These are phyloP conservation scores for Cataglyphis albicans DNA, from an alignment of 2,888 invertebrate genomes.

Conservation along the genomic window DNA sequence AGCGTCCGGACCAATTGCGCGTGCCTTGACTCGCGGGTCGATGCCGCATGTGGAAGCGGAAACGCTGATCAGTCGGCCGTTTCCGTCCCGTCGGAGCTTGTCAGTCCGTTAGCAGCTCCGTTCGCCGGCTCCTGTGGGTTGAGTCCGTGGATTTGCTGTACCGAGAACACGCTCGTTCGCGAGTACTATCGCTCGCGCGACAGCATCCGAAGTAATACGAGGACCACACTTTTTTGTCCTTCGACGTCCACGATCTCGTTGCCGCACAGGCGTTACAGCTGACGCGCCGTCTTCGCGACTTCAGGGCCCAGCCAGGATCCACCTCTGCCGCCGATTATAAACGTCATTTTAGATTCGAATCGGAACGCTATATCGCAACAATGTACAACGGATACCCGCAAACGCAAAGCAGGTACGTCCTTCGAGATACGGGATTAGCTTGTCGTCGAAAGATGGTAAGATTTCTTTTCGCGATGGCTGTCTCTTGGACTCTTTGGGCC, in stretches of 20 bases:
- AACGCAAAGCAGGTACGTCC: conserved; percentile 83
- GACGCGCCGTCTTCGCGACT: not conserved
- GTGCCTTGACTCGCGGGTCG: not conserved
- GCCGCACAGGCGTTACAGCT: not conserved
- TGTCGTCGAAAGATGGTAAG: not conserved
- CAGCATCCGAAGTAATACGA: not conserved
- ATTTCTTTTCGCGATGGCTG: not conserved
- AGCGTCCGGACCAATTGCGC: not conserved
- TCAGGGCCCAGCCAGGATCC: not conserved
- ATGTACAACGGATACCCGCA: conserved; percentile 83
- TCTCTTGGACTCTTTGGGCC: conserved; percentile 14
- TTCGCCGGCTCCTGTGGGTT: conserved; percentile 81
- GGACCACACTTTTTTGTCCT: not conserved
- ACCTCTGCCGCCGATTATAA: not conserved
- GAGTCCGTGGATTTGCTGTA: conserved; percentile 39
- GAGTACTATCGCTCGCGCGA: conserved; percentile 9
- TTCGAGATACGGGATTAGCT: not conserved
- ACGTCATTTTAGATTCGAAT: conserved; percentile 20
- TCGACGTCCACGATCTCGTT: not conserved
- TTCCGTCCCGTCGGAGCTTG: conserved; percentile 84
- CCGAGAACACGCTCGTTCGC: not conserved
- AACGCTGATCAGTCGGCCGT: conserved; percentile 77
- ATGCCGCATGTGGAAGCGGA: conserved; percentile 1
- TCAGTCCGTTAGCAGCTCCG: conserved; percentile 84
- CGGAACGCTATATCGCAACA: conserved; percentile 29